Percentiles rank a stretch among this genome's conserved stretches.
These are phyloP conservation scores for Eptesicus fuscus DNA, from an alignment of 2,113 vertebrate genomes.

Conservation along the genomic window DNA sequence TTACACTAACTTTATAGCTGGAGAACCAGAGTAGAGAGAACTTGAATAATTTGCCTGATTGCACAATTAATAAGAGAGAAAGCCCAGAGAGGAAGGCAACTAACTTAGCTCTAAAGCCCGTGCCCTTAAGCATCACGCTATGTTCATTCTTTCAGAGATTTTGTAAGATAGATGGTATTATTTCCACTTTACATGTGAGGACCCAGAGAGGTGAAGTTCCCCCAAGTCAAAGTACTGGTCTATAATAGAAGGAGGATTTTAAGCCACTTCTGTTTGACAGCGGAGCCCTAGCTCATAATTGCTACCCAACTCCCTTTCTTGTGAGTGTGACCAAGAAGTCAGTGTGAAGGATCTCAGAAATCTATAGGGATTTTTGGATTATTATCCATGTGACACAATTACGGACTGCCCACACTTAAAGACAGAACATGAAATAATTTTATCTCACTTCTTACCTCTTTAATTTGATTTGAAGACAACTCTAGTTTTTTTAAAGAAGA, in stretches of 20 bases:
- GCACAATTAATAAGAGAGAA: neutral
- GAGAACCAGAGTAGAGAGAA: neutral
- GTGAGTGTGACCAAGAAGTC: neutral
- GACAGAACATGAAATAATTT: neutral
- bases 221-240: neutral
- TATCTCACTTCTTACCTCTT: conserved; percentile 81
- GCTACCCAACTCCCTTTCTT: neutral
- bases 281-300: neutral
- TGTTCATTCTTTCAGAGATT: neutral
- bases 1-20: neutral
- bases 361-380: neutral
- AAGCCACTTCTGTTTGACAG: neutral
- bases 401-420: neutral
- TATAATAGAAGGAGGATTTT: neutral
- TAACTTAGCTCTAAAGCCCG: neutral
- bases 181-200: neutral
- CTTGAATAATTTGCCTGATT: neutral
- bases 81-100: neutral
- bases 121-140: neutral
- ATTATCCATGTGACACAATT: too few species aligned
- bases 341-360: neutral
- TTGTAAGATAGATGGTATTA: neutral
- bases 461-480: conserved; percentile 87
- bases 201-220: neutral
- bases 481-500: conserved; percentile 86